Evolutionary conservation across 2,113 vertebrate species (phyloP).

Genomic region (Daubentonia madagascariensis): DNA sequence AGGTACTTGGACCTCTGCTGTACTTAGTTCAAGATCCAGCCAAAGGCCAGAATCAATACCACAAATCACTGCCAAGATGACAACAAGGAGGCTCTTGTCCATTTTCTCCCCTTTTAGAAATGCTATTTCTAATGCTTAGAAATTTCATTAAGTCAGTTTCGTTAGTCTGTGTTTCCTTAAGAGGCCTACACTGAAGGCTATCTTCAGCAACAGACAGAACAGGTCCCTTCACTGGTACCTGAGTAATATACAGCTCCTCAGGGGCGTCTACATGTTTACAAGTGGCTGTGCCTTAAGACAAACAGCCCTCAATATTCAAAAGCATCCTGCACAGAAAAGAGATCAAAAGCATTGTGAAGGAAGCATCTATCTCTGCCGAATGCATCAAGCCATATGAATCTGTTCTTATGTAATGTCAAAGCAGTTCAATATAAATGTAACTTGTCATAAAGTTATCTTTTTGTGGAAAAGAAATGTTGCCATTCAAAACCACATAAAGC

Average conservation of each 20-base stretch:
- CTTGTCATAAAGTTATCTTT: conserved; percentile 26
- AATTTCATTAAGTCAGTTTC: conserved; percentile 73
- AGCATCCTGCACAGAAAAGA: not conserved
- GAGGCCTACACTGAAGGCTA: conserved; percentile 47
- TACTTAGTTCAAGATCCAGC: conserved; percentile 78
- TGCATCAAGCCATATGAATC: not conserved
- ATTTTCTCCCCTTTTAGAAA: conserved; percentile 71
- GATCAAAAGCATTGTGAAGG: conserved; percentile 2
- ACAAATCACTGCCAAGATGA: conserved; percentile 79
- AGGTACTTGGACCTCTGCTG: conserved; percentile 73
- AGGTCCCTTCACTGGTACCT: not conserved
- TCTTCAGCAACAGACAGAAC: conserved; percentile 48
- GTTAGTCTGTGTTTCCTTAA: conserved; percentile 79
- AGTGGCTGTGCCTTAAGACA: conserved; percentile 11
- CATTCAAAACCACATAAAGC: conserved; percentile 46
- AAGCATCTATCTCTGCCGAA: conserved; percentile 27
- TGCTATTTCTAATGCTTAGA: conserved; percentile 68
- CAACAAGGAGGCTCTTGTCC: conserved; percentile 77
- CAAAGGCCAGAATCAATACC: conserved; percentile 81
- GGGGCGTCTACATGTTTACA: not conserved
- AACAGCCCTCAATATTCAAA: not conserved
- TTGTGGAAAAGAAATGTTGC: conserved; percentile 40
- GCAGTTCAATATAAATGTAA: not conserved
- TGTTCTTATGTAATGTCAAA: not conserved
- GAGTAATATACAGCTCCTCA: not conserved